Percentiles rank a stretch among this genome's conserved stretches.
Evolutionary conservation across 1,140 invertebrate genomes (phyloP).

Genomic region (Lasaia peninsularis): DNA sequence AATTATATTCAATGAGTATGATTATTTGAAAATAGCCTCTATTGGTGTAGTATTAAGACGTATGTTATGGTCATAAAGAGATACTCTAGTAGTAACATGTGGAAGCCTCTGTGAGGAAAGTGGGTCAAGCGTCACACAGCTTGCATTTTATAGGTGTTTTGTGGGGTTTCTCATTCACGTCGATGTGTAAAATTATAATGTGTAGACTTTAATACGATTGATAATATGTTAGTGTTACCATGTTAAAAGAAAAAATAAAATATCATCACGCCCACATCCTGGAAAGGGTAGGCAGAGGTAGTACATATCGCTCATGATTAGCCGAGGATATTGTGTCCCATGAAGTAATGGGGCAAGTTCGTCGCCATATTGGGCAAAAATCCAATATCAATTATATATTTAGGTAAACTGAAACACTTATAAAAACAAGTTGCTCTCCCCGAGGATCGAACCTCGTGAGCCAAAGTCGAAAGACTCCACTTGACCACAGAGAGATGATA

Average conservation of each 20-base stretch:
- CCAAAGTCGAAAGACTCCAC: no score
- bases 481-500: no score
- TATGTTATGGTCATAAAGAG: slow-evolving; percentile 27
- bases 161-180: slow-evolving; percentile 60
- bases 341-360: no score
- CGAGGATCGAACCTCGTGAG: no score
- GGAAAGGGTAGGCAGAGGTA: no score
- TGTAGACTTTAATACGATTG: slow-evolving; percentile 3
- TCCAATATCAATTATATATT: no score
- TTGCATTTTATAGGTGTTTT: slow-evolving; percentile 64
- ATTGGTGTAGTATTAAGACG: slow-evolving; percentile 39
- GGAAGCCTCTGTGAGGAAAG: slow-evolving; percentile 57
- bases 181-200: slow-evolving; percentile 22
- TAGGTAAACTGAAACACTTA: no score
- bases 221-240: not conserved
- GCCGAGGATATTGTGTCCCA: no score
- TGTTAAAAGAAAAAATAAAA: not conserved
- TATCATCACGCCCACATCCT: no score
- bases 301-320: no score
- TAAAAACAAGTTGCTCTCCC: no score
- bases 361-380: no score
- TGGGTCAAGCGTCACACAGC: slow-evolving; percentile 64
- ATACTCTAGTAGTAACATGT: slow-evolving; percentile 50
- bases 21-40: slow-evolving; percentile 42
- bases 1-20: slow-evolving; percentile 27